These are phyloP conservation scores for Drosophila putrida DNA, from an alignment of 2,888 invertebrate genomes.

Conservation along the genomic window DNA sequence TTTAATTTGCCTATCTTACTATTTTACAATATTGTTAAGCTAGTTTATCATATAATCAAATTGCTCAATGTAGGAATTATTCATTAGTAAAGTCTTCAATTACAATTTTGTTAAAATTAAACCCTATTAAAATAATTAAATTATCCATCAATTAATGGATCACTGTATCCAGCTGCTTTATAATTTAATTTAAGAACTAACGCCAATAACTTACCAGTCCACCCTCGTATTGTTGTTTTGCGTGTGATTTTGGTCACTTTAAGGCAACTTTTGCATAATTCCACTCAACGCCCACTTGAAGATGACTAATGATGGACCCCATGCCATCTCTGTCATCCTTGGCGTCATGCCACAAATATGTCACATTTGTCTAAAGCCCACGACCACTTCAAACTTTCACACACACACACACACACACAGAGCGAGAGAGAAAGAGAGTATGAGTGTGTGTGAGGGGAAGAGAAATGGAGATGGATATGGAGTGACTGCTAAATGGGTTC, in stretches of 20 bases:
- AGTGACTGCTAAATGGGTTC: conserved; percentile 16
- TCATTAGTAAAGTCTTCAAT: no score
- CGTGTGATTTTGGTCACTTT: conserved; percentile 66
- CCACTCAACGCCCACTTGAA: conserved; percentile 80
- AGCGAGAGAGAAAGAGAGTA: not conserved
- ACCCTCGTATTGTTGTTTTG: conserved; percentile 28
- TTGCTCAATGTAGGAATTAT: no score
- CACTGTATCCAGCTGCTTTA: no score
- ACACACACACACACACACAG: not conserved
- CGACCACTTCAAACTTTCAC: conserved; percentile 66
- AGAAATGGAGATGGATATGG: not conserved
- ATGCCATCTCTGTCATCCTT: conserved; percentile 5
- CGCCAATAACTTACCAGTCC: no score
- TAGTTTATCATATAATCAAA: no score
- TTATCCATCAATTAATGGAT: no score
- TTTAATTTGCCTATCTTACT: no score
- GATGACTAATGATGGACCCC: conserved; percentile 77
- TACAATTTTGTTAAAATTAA: no score
- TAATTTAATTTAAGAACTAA: no score
- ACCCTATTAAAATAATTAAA: no score
- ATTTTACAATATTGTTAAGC: no score
- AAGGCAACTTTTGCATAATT: conserved; percentile 72
- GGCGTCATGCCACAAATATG: conserved; percentile 60
- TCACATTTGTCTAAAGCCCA: conserved; percentile 71
- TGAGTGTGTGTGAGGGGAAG: not conserved